These are phyloP conservation scores for Poecilus cupreus DNA, from an alignment of 2,888 invertebrate species.

Conservation along the genomic window DNA sequence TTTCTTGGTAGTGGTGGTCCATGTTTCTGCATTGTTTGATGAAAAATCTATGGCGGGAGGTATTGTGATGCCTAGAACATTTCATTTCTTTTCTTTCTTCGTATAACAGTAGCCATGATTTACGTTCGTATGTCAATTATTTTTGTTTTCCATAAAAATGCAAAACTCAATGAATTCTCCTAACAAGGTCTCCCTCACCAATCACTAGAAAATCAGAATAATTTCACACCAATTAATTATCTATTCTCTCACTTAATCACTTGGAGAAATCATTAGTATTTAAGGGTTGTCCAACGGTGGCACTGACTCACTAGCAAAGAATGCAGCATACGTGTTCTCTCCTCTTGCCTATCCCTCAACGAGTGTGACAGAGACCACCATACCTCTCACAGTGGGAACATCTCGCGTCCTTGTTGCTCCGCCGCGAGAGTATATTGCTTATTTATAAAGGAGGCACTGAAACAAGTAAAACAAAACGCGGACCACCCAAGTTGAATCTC, in stretches of 20 bases:
- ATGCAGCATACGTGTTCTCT: conserved; percentile 12
- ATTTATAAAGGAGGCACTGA: conserved; percentile 63
- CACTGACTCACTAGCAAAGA: conserved; percentile 31
- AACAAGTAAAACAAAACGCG: conserved; percentile 72
- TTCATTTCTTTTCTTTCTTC: too few species aligned
- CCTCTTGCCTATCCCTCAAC: neutral
- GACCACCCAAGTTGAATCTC: conserved; percentile 72
- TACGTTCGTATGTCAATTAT: too few species aligned
- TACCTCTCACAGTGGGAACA: conserved; percentile 35
- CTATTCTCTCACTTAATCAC: conserved; percentile 7
- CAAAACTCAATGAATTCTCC: neutral
- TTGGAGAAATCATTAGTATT: conserved; percentile 3
- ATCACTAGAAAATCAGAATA: conserved; percentile 1
- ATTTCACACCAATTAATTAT: conserved; percentile 29
- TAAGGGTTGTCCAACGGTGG: conserved; percentile 47
- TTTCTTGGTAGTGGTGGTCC: too few species aligned
- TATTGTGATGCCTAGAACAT: too few species aligned
- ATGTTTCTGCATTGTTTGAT: too few species aligned
- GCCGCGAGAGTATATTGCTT: conserved; percentile 54
- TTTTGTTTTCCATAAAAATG: neutral
- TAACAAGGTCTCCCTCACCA: conserved; percentile 1
- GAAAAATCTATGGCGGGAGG: too few species aligned
- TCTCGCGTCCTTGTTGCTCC: neutral
- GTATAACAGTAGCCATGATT: too few species aligned
- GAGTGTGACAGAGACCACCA: conserved; percentile 15